These are phyloP conservation scores for Ariolimax columbianus DNA, from an alignment of 2,888 invertebrate species.

Conservation along the genomic window DNA sequence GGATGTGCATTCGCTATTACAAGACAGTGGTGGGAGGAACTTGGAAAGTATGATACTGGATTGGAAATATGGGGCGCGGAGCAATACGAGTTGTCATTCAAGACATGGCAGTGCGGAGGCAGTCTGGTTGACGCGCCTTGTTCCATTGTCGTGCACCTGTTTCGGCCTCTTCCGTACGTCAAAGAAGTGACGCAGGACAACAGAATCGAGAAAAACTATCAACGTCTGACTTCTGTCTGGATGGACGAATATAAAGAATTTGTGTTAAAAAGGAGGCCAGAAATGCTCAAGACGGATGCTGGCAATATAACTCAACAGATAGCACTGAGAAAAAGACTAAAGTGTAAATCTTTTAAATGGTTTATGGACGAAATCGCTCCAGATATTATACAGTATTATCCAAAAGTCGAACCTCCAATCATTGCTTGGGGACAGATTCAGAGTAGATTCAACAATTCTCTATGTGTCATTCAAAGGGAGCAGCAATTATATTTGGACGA, in stretches of 20 bases:
- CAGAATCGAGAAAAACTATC: neutral
- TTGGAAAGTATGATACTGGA: constrained; percentile 97
- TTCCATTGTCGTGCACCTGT: constrained; percentile 59
- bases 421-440: constrained; percentile 2
- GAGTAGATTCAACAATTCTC: neutral
- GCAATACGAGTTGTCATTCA: constrained; percentile 95
- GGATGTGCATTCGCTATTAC: constrained; percentile 98
- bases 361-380: constrained; percentile 28
- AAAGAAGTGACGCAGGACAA: neutral
- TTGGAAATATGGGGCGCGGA: constrained; percentile 99
- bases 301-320: constrained; percentile 29
- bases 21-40: constrained; percentile 91
- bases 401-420: neutral
- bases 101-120: constrained; percentile 78
- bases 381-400: constrained; percentile 9
- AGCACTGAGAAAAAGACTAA: constrained; percentile 14
- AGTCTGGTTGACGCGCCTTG: constrained; percentile 58
- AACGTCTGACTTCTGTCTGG: constrained; percentile 31
- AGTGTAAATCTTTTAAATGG: constrained; percentile 43
- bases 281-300: neutral
- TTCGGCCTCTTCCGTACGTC: constrained; percentile 2
- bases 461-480: neutral
- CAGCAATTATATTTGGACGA: neutral
- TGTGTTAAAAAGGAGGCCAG: constrained; percentile 14
- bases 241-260: constrained; percentile 41